Base-by-base conservation (phyloP, 2,888 invertebrate genomes). In the Eilema griseolum region DNA sequence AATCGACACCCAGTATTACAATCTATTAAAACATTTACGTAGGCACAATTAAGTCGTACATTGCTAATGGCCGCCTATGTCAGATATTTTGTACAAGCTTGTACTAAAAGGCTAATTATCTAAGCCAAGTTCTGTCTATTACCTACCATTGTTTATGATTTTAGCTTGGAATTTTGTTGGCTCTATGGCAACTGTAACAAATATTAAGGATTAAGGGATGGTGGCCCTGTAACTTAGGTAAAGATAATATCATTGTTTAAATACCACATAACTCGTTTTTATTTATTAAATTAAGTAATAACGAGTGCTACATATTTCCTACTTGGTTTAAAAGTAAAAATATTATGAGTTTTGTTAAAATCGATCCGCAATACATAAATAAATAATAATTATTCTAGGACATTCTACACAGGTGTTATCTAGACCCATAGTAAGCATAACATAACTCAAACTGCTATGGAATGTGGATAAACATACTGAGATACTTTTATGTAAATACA, bases 1-100 rank as follows among this genome's bases (percentile, higher is more conserved):
- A 66, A 60, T 66, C 7, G 59, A 11, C 59, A 14, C 66, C 60
- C 37, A 33, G 26, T 33, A 59, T 60, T 57, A 56, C 23, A 23
- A 16, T 28, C n/a, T 61, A 67, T 61, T 60, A 24, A 61, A 62
- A 61, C 37, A 69, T 69, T 69, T 41, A 69, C 28, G 46, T 52
- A 52, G 52, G n/a, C 46, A 28, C 46, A 60, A 63, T 64, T 69
- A 69, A 20, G 52, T 56, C 11, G 24, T 2, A 56, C 12, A 24
- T 61, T 61, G 61, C 56, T 67, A 67, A 61, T 61, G 46, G 59
- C 20, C 23, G n/a, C 28, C 41, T 24, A 31, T 24, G 28, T n/a
- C 56, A 60, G 57, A n/a, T 28, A 68, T 63, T 59, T 63, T 57
- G 56, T 63, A 26, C 52, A 56, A 23, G 24, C 33, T 14, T 60